These are phyloP conservation scores for Drosophila lowei DNA, from an alignment of 1,140 invertebrate genomes.

Conservation along the genomic window DNA sequence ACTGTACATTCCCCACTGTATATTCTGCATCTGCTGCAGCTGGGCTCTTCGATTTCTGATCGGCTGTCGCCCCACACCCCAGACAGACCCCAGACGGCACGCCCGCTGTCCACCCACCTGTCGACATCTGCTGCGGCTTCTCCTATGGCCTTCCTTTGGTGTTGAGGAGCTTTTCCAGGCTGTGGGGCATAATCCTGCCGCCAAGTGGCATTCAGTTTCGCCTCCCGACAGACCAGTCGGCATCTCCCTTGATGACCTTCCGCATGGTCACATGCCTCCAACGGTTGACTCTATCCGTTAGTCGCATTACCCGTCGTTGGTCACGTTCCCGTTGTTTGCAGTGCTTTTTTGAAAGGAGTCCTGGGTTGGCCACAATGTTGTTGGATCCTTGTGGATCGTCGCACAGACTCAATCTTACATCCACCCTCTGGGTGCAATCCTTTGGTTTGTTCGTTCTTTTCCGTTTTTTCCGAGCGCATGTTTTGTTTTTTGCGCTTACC, in stretches of 20 bases:
- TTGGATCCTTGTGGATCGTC: slow-evolving; percentile 1
- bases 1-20: slow-evolving; percentile 23
- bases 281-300: slow-evolving; percentile 29
- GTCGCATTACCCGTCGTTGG: slow-evolving; percentile 35
- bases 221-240: no score
- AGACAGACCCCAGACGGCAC: slow-evolving; percentile 7
- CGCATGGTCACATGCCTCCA: slow-evolving; percentile 27
- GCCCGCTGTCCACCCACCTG: slow-evolving; percentile 42
- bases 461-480: slow-evolving; percentile 48
- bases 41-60: slow-evolving; percentile 44
- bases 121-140: slow-evolving; percentile 18
- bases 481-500: slow-evolving; percentile 63
- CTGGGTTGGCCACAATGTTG: no score
- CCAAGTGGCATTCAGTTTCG: neutral
- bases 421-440: neutral
- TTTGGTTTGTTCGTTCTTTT: slow-evolving; percentile 33
- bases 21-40: slow-evolving; percentile 32
- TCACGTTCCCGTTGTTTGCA: slow-evolving; percentile 57
- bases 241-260: slow-evolving; percentile 2
- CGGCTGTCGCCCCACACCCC: slow-evolving; percentile 31
- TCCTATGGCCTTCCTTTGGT: slow-evolving; percentile 6
- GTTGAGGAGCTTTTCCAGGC: neutral
- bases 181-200: neutral
- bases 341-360: slow-evolving; percentile 38
- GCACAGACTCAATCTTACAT: neutral